Evolutionary conservation across 1,140 invertebrate genomes (phyloP).

Genomic region (Phthorimaea operculella): DNA sequence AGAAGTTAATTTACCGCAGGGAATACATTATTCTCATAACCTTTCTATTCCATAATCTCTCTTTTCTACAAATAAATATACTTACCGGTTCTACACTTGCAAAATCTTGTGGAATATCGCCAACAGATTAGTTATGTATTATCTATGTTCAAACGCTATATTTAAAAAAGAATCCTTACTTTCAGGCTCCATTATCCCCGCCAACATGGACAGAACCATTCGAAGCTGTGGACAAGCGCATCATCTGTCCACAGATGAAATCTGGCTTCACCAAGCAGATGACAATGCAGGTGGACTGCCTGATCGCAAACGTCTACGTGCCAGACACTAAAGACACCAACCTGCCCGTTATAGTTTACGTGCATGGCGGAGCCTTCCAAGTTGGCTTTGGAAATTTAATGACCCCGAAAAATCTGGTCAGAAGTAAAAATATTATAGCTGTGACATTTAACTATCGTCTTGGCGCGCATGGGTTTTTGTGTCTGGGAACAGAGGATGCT

Average conservation of each 20-base stretch:
- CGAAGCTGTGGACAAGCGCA: constrained; percentile 26
- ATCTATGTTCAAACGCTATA: no score
- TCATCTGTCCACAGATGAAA: constrained; percentile 34
- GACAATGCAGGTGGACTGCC: constrained; percentile 7
- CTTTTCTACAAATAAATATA: no score
- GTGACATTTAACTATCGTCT: constrained; percentile 31
- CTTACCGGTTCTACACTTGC: no score
- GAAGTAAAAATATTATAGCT: constrained; percentile 16
- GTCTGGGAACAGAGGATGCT: constrained; percentile 25
- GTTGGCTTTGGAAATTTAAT: constrained; percentile 17
- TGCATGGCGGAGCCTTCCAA: constrained; percentile 32
- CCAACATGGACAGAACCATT: constrained; percentile 30
- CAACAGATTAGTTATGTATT: no score
- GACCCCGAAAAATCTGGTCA: constrained; percentile 14
- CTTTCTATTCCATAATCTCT: no score
- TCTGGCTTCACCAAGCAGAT: background rate
- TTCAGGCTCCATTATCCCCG: constrained; percentile 35
- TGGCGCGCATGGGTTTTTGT: constrained; percentile 26
- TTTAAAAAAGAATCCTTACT: no score
- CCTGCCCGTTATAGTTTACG: constrained; percentile 37
- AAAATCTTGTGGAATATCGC: no score
- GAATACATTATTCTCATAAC: no score
- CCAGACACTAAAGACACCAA: constrained; percentile 36
- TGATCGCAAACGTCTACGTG: constrained; percentile 37
- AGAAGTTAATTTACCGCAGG: no score